phyloP scores from a whole-genome alignment of 2,888 invertebrate species.

The Polymixis flavicincta region DNA sequence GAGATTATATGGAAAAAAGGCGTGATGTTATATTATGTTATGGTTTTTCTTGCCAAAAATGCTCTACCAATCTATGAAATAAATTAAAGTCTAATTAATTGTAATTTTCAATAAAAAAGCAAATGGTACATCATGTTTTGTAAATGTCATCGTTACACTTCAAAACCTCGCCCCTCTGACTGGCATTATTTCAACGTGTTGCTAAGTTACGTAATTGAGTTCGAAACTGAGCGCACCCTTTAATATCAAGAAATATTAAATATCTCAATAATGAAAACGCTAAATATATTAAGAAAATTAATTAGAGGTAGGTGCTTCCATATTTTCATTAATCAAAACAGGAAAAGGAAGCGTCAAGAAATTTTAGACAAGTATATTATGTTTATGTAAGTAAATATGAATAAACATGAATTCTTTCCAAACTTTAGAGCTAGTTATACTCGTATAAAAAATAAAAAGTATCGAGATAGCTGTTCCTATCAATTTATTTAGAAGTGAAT shows the following conservation, averaged over 20 bases:
- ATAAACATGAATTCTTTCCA: not conserved
- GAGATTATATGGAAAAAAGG: too few relatives aligned
- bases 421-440: not conserved
- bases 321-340: constrained; percentile 8
- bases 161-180: constrained; percentile 64
- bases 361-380: not conserved
- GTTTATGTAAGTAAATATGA: not conserved
- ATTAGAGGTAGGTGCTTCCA: not conserved
- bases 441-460: constrained; percentile 7
- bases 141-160: constrained; percentile 64
- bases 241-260: constrained; percentile 55
- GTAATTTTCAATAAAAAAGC: constrained; percentile 21
- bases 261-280: constrained; percentile 39
- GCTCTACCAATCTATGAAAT: not conserved
- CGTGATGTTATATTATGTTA: too few relatives aligned
- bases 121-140: constrained; percentile 55
- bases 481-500: constrained; percentile 45
- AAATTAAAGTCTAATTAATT: constrained; percentile 10
- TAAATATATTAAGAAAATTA: constrained; percentile 12
- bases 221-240: constrained; percentile 63
- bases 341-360: not conserved
- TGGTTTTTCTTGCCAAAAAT: not conserved
- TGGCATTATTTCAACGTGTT: constrained; percentile 68
- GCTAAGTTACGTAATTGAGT: constrained; percentile 66
- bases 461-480: not conserved